Base-by-base conservation (phyloP, 30 jellyfish, hydroid and myxozoan species). In the Rhopilema esculentum region DNA sequence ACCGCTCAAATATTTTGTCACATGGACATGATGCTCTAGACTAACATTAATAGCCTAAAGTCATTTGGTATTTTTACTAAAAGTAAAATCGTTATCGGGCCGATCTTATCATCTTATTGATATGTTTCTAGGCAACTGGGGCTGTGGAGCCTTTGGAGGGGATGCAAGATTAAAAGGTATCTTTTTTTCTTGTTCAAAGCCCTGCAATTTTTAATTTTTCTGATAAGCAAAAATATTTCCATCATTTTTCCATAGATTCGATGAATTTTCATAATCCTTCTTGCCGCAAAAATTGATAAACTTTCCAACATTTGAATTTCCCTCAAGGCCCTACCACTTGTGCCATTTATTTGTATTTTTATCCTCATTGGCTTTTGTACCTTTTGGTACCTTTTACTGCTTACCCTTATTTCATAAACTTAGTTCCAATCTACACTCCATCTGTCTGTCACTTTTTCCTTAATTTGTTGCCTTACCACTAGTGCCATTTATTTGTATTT, bases 91-190 rank as follows among this genome's bases (percentile, higher is more conserved):
- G 33, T 67, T 77, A n/a, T 16, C 30, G 50, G 25, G 83, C 22
- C 2, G 89, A 87, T 12, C 4, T n/a, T 24, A 22, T 6, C 16
- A 75, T 75, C 25, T 1, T 2, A 2, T 19, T 70, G 6, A 70
- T 70, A 1, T 70, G 32, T 75, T 63, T 24, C 8, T 68, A 90
- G 99, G 99, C 20, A 95, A 95, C 65, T 95, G 99, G 99, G 99
- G 99, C 0, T 95, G 99, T 87, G 99, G 99, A 0, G 99, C 99
- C n/a, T 95, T 95, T 85, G 99, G 99, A 33, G 99, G 99, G 17
- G 98, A 90, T 72, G 89, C 97, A 28, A 79, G 95, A 40, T 48
- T 95, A 27, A 95, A 95, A 82, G 97, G 97, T 90, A 48, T 27
- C 48, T 17, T 27, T 31, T 27, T 26, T 19, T 9, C 53, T 53